These are phyloP conservation scores for Burhinus bistriatus DNA, from an alignment of 2,113 vertebrate genomes.

Conservation along the genomic window DNA sequence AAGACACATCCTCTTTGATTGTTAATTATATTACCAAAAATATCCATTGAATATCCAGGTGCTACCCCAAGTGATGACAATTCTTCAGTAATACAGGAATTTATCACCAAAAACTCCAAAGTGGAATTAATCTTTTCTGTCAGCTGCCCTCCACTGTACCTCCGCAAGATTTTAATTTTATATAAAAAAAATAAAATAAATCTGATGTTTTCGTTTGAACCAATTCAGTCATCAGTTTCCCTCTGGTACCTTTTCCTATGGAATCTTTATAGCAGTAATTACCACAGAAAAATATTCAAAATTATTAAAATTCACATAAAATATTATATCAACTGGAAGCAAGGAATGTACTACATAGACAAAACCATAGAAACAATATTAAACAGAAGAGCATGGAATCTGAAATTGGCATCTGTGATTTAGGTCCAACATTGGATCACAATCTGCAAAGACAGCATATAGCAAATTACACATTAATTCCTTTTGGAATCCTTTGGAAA, in stretches of 20 bases:
- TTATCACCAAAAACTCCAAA: neutral
- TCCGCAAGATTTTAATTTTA: neutral
- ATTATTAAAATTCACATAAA: neutral
- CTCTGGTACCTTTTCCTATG: neutral
- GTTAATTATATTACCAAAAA: neutral
- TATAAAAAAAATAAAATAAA: neutral
- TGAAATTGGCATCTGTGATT: neutral
- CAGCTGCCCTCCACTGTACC: neutral
- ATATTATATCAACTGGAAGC: neutral
- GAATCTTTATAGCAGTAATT: neutral
- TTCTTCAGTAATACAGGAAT: neutral
- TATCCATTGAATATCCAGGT: neutral
- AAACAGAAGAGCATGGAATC: neutral
- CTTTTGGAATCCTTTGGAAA: neutral
- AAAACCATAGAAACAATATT: neutral
- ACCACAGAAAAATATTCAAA: neutral
- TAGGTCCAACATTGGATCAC: neutral
- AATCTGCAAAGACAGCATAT: neutral
- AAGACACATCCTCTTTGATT: neutral
- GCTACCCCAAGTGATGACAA: neutral
- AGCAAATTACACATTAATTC: neutral
- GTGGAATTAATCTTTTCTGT: neutral
- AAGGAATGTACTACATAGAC: neutral
- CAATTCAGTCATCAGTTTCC: neutral
- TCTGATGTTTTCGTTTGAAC: neutral